Evolutionary conservation across 2,797 vertebrate genomes (phyloP).

Genomic region (Lacerta bilineata): DNA sequence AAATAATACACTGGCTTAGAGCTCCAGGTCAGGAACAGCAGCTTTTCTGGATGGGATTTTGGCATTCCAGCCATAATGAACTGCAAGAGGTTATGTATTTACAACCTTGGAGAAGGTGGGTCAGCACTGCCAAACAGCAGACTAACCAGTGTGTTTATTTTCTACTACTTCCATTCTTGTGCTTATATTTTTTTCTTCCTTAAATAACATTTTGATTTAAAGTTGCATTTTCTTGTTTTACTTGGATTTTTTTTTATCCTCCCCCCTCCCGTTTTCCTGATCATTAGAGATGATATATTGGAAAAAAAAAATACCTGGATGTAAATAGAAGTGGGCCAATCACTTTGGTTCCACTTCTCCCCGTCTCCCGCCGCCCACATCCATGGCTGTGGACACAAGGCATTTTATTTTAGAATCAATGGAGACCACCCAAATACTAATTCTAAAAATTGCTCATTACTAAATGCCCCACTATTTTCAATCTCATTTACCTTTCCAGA

Average conservation of each 20-base stretch:
- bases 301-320: background rate
- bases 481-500: background rate
- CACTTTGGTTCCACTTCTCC: background rate
- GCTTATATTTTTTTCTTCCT: too few species aligned
- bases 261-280: background rate
- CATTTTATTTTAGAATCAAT: too few species aligned
- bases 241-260: too few species aligned
- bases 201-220: too few species aligned
- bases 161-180: background rate
- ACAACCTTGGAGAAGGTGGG: background rate
- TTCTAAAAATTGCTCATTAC: background rate
- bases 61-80: too few species aligned
- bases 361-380: too few species aligned
- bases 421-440: background rate
- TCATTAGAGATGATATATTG: background rate
- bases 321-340: background rate
- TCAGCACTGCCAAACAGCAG: background rate
- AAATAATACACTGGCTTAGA: background rate
- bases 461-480: background rate
- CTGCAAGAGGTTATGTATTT: too few species aligned
- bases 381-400: too few species aligned
- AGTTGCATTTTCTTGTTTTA: too few species aligned
- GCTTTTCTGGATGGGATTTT: too few species aligned
- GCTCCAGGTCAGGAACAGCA: too few species aligned
- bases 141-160: background rate